phyloP scores from a whole-genome alignment of 30 jellyfish, hydroid and myxozoan species.

The Hydractinia echinata region DNA sequence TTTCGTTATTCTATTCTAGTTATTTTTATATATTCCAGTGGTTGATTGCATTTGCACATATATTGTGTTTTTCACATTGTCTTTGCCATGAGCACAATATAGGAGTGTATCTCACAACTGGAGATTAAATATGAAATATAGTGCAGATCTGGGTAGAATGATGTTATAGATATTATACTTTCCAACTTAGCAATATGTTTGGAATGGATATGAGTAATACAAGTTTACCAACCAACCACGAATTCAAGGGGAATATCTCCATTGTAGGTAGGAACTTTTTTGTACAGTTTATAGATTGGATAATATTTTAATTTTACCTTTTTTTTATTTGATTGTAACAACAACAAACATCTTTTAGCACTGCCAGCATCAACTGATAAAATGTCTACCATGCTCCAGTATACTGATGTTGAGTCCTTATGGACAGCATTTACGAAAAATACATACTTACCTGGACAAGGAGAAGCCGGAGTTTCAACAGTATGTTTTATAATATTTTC shows the following conservation, averaged over 20 bases:
- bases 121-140: too few relatives aligned
- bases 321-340: too few relatives aligned
- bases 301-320: too few relatives aligned
- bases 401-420: constrained; percentile 44
- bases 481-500: constrained; percentile 18
- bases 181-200: constrained; percentile 31
- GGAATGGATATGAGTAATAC: constrained; percentile 86
- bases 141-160: constrained; percentile 24
- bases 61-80: too few relatives aligned
- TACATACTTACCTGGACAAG: constrained; percentile 81
- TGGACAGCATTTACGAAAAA: constrained; percentile 58
- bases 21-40: too few relatives aligned
- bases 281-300: too few relatives aligned
- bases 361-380: constrained; percentile 46
- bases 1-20: too few relatives aligned
- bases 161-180: not conserved
- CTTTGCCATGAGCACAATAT: too few relatives aligned
- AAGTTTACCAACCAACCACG: constrained; percentile 29
- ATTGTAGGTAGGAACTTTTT: constrained; percentile 46
- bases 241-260: constrained; percentile 75
- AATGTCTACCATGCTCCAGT: constrained; percentile 65
- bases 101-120: too few relatives aligned
- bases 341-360: constrained; percentile 25
- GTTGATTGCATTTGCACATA: too few relatives aligned
- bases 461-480: constrained; percentile 66